These are phyloP conservation scores for Microcebus murinus DNA, from an alignment of 2,113 vertebrate genomes.

Conservation along the genomic window DNA sequence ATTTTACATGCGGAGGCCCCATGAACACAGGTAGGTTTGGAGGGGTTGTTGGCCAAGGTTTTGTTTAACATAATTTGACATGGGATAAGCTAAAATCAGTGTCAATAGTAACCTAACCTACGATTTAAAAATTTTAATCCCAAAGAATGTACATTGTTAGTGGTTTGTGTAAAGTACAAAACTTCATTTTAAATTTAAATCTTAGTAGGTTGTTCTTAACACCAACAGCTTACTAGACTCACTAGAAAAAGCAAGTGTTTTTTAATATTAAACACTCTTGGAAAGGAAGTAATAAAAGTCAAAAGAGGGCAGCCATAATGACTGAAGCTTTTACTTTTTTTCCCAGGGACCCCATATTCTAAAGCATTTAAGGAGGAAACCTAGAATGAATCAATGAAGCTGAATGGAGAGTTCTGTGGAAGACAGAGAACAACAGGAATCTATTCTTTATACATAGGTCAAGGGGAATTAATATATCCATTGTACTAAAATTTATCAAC, in stretches of 20 bases:
- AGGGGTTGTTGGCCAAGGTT: background rate
- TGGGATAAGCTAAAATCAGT: background rate
- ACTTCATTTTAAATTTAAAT: background rate
- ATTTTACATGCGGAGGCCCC: background rate
- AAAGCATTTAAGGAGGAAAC: background rate
- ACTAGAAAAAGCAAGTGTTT: background rate
- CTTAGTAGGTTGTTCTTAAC: background rate
- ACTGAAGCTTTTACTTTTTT: background rate
- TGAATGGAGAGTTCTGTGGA: background rate
- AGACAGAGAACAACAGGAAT: background rate
- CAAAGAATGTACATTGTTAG: background rate
- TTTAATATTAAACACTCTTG: background rate
- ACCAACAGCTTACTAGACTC: background rate
- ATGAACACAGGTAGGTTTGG: background rate
- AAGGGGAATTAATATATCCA: background rate
- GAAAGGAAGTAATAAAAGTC: background rate
- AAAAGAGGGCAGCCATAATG: background rate
- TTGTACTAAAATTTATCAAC: background rate
- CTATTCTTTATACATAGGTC: background rate
- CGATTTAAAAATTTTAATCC: background rate
- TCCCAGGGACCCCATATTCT: background rate
- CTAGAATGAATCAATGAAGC: background rate
- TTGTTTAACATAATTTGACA: background rate
- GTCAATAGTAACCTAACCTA: background rate
- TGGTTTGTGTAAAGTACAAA: background rate